Conservation (phyloP, 2,797 vertebrate genomes). For the Mormyrus hasselquistii region DNA sequence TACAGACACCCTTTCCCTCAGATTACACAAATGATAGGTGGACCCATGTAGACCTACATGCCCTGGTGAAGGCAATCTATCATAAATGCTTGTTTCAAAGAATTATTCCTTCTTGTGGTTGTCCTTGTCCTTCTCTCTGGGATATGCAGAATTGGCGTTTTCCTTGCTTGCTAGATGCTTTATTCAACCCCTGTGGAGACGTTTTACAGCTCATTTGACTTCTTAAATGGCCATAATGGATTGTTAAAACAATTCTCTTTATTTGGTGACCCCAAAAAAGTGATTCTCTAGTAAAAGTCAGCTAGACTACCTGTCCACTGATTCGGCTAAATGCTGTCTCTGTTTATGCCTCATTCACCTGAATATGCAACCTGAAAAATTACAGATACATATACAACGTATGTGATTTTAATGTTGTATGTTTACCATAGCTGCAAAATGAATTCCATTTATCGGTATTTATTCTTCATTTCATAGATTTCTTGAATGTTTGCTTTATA, state of each 20-base stretch:
- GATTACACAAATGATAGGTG: background rate
- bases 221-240: background rate
- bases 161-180: background rate
- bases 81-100: background rate
- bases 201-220: background rate
- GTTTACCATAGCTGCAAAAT: background rate
- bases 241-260: background rate
- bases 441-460: background rate
- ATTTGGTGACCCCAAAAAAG: background rate
- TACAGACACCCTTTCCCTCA: background rate
- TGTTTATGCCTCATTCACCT: background rate
- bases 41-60: background rate
- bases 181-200: background rate
- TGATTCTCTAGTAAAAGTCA: too few relatives aligned
- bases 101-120: background rate
- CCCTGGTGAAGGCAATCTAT: background rate
- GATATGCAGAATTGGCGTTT: background rate
- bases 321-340: background rate
- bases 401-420: background rate
- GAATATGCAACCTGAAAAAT: background rate
- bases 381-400: background rate
- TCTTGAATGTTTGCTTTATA: background rate
- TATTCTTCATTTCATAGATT: background rate
- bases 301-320: background rate
- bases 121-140: background rate